Evolutionary conservation across 1,140 invertebrate species (phyloP), one percentile per base, ranked within the genome.

Genomic region (Cepaea nemoralis): DNA sequence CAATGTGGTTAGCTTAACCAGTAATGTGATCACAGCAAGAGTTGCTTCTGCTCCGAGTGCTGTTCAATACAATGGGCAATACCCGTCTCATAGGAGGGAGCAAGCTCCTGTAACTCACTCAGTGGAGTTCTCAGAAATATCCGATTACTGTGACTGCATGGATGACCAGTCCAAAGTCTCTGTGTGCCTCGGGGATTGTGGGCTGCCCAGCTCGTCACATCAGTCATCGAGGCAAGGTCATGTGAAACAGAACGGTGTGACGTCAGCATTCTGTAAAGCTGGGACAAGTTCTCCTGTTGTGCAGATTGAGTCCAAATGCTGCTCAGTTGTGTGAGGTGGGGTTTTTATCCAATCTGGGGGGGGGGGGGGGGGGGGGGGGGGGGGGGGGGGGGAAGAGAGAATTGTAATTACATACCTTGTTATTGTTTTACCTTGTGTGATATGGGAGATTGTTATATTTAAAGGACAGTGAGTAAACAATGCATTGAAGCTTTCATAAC

Each of bases 251-350:
- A 88, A 24, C 88, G 89, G 73, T 85, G 86, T 84, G 84, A 24
- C 33, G 83, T 19, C 83, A 24, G 81, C 83, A 66, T 86, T 50
- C 69, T 89, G 85, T 79, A 86, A 86, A 59, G 45, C 82, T 35
- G 81, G 83, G 35, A 67, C 82, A 35, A 67, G 82, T 40, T 70
- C 84, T 42, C 66, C 77, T 22, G 82, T 81, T 24, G 71, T 87
- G 6, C 85, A 85, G 45, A 74, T 87, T 27, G 86, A 89, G 66
- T 87, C 87, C 37, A 90, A 89, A 80, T 90, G 89, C 82, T 90
- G 89, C 76, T 90, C 89, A 70, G 82, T 90, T 22, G 88, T 90
- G n/a, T 90, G 80, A 88, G 50, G 31, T 39, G 12, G 74, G 50
- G 50, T 37, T 24, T 19, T 35, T 27, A 45, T n/a, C n/a, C n/a